Evolutionary conservation across 2,797 vertebrate genomes (phyloP).

Genomic region (Girardinus metallicus): DNA sequence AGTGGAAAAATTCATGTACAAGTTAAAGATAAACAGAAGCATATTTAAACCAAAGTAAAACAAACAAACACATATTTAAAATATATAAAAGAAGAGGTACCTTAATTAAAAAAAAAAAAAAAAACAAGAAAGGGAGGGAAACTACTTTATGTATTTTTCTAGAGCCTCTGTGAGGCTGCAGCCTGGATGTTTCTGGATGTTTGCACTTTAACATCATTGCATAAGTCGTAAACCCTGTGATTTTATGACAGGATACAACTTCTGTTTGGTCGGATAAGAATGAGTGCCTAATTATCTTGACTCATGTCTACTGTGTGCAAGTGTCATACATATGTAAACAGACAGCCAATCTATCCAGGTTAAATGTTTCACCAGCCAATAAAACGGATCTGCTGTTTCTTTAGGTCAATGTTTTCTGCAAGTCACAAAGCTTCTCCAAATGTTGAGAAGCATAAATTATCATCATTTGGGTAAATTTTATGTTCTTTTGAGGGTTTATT

Average conservation of each 20-base stretch:
- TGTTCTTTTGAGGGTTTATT: not conserved
- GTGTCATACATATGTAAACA: not conserved
- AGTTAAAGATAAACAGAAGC: not conserved
- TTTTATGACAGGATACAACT: constrained; percentile 22
- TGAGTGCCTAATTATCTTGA: not conserved
- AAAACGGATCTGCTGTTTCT: not conserved
- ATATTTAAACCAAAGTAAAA: not conserved
- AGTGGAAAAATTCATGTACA: not conserved
- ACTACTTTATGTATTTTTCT: not conserved
- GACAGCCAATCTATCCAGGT: constrained; percentile 4
- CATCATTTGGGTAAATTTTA: not conserved
- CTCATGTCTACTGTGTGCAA: not conserved
- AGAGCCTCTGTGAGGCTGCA: not conserved
- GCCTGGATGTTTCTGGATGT: not conserved
- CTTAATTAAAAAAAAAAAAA: not conserved
- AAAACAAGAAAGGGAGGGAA: not conserved
- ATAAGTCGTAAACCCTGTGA: not conserved
- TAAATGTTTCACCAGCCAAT: not conserved
- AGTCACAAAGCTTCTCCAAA: not conserved
- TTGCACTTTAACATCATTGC: not conserved
- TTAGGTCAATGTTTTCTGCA: too few species aligned
- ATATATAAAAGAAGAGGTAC: not conserved
- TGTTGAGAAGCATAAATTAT: not conserved
- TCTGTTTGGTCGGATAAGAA: constrained; percentile 4
- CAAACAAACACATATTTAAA: not conserved